Conservation (phyloP, 2,888 invertebrate genomes). For the Hesperia comma region DNA sequence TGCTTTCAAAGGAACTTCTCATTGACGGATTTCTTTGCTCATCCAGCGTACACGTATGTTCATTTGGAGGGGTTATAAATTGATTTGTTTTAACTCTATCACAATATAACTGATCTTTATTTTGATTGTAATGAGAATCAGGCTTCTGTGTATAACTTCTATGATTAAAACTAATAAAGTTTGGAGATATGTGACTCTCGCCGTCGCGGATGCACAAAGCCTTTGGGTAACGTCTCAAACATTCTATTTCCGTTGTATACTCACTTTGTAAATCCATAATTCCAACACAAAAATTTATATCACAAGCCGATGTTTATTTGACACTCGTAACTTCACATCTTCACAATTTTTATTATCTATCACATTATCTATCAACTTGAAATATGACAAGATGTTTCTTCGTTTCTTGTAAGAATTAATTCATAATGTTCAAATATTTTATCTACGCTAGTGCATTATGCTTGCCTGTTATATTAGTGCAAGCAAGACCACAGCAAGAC, state of each 20-base stretch:
- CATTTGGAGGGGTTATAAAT: neutral
- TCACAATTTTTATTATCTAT: neutral
- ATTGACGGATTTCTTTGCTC: neutral
- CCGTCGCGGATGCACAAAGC: neutral
- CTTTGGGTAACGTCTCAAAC: neutral
- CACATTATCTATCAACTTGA: conserved; percentile 1
- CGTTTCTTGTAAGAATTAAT: too few species aligned
- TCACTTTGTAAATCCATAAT: neutral
- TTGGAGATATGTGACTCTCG: neutral
- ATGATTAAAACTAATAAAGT: neutral
- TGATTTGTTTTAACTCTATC: neutral
- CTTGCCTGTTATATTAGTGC: too few species aligned
- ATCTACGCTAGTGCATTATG: too few species aligned
- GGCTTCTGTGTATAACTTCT: neutral
- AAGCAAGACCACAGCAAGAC: too few species aligned
- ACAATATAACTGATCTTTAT: neutral
- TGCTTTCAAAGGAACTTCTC: neutral
- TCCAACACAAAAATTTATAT: conserved; percentile 9
- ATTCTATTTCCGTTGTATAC: neutral
- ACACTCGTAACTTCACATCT: neutral
- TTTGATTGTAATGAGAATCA: too few species aligned
- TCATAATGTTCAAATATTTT: too few species aligned
- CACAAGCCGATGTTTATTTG: neutral
- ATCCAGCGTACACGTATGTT: neutral
- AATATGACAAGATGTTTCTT: neutral